Conservation (phyloP, 2,888 invertebrate species). For the Margaritifera margaritifera region DNA sequence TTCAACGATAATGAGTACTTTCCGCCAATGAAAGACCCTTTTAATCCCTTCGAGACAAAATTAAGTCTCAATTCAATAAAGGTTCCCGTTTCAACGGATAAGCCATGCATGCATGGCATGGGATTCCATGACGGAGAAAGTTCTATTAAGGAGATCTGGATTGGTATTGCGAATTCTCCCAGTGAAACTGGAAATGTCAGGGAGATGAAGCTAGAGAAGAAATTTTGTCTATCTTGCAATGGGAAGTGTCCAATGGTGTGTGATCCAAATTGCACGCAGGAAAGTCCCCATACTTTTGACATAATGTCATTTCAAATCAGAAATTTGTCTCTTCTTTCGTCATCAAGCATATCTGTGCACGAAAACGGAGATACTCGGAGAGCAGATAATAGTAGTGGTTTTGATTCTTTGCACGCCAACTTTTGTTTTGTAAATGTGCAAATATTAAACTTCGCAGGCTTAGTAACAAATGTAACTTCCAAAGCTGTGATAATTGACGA, state of each 20-base stretch:
- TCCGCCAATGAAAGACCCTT: constrained; percentile 38
- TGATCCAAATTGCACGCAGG: constrained; percentile 20
- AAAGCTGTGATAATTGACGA: constrained; percentile 46
- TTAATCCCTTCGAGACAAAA: constrained; percentile 37
- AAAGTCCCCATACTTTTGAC: constrained; percentile 22
- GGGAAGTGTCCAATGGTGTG: constrained; percentile 33
- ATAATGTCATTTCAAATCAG: constrained; percentile 16
- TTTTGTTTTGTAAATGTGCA: constrained; percentile 47
- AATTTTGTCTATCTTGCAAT: constrained; percentile 39
- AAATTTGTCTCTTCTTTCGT: constrained; percentile 12
- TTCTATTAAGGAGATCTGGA: constrained; percentile 44
- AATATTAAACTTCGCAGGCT: constrained; percentile 45
- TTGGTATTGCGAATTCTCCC: constrained; percentile 39
- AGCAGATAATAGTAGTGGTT: too few species aligned
- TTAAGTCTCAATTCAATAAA: constrained; percentile 24
- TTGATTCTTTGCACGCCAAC: constrained; percentile 3
- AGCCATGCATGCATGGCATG: constrained; percentile 39
- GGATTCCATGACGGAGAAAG: constrained; percentile 48
- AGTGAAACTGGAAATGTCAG: constrained; percentile 29
- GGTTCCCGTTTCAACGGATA: constrained; percentile 28
- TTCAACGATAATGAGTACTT: constrained; percentile 41
- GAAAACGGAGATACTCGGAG: too few species aligned
- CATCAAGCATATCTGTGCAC: neutral
- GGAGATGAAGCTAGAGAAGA: constrained; percentile 21
- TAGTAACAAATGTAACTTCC: constrained; percentile 33